phyloP scores from a whole-genome alignment of 2,888 invertebrate species.

The Seira ritae region DNA sequence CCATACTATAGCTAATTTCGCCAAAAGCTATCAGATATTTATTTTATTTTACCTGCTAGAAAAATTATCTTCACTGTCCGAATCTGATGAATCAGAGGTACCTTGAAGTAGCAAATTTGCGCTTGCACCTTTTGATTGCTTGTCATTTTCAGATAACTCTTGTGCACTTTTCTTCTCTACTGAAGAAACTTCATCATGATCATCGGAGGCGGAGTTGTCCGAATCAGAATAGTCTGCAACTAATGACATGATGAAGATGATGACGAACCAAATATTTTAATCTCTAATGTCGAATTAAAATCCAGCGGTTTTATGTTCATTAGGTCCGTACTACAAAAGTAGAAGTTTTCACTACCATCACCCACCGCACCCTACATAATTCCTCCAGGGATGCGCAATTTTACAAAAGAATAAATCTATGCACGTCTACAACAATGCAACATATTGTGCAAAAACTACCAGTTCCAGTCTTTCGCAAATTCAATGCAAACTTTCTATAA shows the following conservation, averaged over 20 bases:
- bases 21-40: neutral
- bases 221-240: conserved; percentile 46
- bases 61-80: conserved; percentile 13
- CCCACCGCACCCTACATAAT: no score
- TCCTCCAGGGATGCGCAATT: no score
- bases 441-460: no score
- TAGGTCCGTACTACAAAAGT: no score
- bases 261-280: no score
- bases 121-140: neutral
- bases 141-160: neutral
- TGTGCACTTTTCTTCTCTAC: neutral
- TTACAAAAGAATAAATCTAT: no score
- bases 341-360: no score
- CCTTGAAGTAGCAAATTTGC: conserved; percentile 20
- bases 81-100: conserved; percentile 32
- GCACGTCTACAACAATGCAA: no score
- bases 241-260: conserved; percentile 41
- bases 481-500: no score
- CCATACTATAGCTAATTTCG: neutral
- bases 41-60: neutral
- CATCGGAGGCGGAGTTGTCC: neutral
- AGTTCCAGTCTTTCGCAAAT: no score
- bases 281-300: no score
- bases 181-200: neutral
- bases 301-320: no score